Percentiles rank a stretch among this genome's conserved stretches.
These are phyloP conservation scores for Iselma pallidipennis DNA, from an alignment of 2,888 invertebrate genomes.

Conservation along the genomic window DNA sequence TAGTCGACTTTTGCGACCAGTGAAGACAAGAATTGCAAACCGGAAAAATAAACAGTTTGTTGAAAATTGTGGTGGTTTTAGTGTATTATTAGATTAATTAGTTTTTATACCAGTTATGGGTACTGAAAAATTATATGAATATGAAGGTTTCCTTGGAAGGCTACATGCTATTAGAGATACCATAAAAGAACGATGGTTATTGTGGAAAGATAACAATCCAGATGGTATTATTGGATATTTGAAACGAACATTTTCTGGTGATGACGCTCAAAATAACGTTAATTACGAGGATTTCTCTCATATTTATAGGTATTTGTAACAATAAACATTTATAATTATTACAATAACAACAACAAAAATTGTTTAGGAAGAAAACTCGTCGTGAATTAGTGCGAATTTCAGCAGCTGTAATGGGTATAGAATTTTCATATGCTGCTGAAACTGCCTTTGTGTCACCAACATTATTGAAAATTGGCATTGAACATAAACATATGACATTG, in stretches of 20 bases:
- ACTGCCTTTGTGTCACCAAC: conserved; percentile 97
- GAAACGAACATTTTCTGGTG: conserved; percentile 50
- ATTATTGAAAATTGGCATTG: conserved; percentile 87
- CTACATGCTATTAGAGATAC: conserved; percentile 70
- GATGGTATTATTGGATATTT: conserved; percentile 60
- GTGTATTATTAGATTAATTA: no score
- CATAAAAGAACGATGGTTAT: conserved; percentile 64
- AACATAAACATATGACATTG: conserved; percentile 91
- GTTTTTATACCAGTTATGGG: not conserved
- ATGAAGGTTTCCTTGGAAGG: conserved; percentile 73
- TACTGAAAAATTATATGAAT: conserved; percentile 77
- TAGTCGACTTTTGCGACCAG: conserved; percentile 14
- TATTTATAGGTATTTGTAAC: conserved; percentile 67
- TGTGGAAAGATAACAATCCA: conserved; percentile 66
- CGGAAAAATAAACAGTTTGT: not conserved
- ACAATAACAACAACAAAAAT: no score
- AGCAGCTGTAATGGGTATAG: conserved; percentile 96
- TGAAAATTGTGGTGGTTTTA: not conserved
- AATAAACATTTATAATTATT: no score
- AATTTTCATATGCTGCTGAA: conserved; percentile 96
- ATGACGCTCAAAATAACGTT: conserved; percentile 43
- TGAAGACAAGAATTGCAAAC: conserved; percentile 13
- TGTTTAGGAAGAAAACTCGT: conserved; percentile 73
- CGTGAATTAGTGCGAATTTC: conserved; percentile 84
- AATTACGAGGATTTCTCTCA: conserved; percentile 64